Conservation (phyloP, 2,113 vertebrate species). For the Aix galericulata region DNA sequence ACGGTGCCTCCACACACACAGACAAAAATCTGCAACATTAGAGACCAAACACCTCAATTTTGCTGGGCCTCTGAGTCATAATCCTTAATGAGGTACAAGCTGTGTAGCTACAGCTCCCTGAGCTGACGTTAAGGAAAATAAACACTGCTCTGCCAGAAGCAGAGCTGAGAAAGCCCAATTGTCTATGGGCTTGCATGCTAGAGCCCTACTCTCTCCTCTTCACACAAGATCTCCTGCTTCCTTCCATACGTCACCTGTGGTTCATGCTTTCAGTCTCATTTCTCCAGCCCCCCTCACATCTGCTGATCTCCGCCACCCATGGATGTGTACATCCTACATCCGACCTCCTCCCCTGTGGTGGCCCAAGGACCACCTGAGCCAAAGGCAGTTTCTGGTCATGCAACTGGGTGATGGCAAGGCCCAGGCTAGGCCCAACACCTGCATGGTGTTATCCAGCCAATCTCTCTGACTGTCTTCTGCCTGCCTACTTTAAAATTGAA, state of each 20-base stretch:
- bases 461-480: not conserved
- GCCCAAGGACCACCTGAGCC: accelerated
- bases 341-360: accelerated
- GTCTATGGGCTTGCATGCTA: not conserved
- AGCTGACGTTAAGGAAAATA: not conserved
- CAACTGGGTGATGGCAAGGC: not conserved
- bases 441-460: accelerated
- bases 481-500: not conserved
- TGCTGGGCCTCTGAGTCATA: not conserved
- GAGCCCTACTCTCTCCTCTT: not conserved
- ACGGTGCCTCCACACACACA: not conserved
- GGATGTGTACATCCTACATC: not conserved
- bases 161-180: not conserved
- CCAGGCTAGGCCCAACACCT: not conserved
- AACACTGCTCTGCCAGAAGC: not conserved
- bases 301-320: not conserved
- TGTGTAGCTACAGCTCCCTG: not conserved
- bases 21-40: not conserved
- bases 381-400: not conserved
- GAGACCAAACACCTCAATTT: not conserved
- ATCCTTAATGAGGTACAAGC: not conserved
- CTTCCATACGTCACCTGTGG: not conserved
- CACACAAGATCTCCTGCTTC: not conserved
- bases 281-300: not conserved
- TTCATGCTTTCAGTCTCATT: not conserved